phyloP scores from a whole-genome alignment of 2,113 vertebrate species.

The Formicarius rufipectus region DNA sequence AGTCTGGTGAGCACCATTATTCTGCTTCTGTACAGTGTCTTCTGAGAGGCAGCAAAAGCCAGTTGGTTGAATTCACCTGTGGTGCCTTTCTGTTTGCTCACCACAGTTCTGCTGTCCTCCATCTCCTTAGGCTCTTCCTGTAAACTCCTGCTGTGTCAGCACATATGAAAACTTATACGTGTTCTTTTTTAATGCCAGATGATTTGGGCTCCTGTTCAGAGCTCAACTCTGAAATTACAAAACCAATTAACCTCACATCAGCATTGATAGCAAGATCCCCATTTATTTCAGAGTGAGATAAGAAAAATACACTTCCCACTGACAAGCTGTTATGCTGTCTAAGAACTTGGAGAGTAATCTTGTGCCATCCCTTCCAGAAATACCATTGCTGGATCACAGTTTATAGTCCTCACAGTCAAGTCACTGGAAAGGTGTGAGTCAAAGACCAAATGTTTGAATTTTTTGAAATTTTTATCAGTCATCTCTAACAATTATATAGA shows the following conservation, averaged over 20 bases:
- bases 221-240: background rate
- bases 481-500: background rate
- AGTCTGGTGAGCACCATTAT: background rate
- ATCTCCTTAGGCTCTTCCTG: background rate
- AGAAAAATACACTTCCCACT: background rate
- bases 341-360: background rate
- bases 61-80: background rate
- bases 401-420: background rate
- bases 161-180: background rate
- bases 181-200: background rate
- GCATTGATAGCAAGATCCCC: background rate
- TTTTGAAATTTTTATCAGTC: background rate
- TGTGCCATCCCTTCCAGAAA: background rate
- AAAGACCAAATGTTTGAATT: background rate
- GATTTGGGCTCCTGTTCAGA: background rate
- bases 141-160: background rate
- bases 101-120: background rate
- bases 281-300: background rate
- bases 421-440: background rate
- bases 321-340: background rate
- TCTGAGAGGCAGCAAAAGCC: background rate
- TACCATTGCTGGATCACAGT: background rate
- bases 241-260: background rate
- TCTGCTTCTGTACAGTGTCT: background rate
- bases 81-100: background rate